Conservation (phyloP, 2,888 invertebrate species). For the Drosophila neutralis region DNA sequence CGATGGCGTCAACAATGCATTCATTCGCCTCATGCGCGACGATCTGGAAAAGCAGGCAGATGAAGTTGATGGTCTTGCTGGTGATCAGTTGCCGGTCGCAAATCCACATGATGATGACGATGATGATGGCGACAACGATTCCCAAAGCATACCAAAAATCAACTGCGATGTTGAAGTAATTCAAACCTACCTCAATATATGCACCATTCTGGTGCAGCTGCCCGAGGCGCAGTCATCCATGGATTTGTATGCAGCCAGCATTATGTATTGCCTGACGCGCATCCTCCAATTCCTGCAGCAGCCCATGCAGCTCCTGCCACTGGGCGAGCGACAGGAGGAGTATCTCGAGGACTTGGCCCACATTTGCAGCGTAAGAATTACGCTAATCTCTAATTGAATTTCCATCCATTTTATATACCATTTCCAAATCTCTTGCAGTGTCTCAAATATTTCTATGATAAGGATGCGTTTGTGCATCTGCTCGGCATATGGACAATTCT, state of each 20-base stretch:
- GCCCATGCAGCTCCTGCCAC: slow-evolving; percentile 77
- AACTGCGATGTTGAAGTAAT: slow-evolving; percentile 81
- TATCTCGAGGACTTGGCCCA: slow-evolving; percentile 83
- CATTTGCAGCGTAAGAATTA: slow-evolving; percentile 69
- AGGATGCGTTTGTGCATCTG: slow-evolving; percentile 76
- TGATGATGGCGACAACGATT: slow-evolving; percentile 38
- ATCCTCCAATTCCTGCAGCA: slow-evolving; percentile 81
- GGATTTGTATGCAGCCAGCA: slow-evolving; percentile 63
- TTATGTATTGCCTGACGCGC: slow-evolving; percentile 79
- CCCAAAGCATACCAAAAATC: slow-evolving; percentile 45
- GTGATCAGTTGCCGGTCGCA: slow-evolving; percentile 25
- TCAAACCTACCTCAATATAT: slow-evolving; percentile 84
- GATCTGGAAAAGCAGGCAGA: slow-evolving; percentile 61
- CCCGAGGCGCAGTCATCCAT: slow-evolving; percentile 79
- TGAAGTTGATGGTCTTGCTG: slow-evolving; percentile 44
- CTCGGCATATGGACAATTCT: slow-evolving; percentile 78
- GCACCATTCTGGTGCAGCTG: slow-evolving; percentile 83
- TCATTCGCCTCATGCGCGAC: slow-evolving; percentile 77
- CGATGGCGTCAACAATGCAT: slow-evolving; percentile 83
- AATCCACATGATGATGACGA: slow-evolving; percentile 38
- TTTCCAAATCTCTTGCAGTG: slow-evolving; percentile 62
- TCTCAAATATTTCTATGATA: slow-evolving; percentile 82
- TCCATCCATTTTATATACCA: background rate
- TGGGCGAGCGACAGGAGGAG: slow-evolving; percentile 82
- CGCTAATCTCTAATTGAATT: background rate